Percentiles rank a stretch among this genome's conserved stretches.
Conservation (phyloP, 1,140 invertebrate genomes). For the Anagrus nilaparvatae region DNA sequence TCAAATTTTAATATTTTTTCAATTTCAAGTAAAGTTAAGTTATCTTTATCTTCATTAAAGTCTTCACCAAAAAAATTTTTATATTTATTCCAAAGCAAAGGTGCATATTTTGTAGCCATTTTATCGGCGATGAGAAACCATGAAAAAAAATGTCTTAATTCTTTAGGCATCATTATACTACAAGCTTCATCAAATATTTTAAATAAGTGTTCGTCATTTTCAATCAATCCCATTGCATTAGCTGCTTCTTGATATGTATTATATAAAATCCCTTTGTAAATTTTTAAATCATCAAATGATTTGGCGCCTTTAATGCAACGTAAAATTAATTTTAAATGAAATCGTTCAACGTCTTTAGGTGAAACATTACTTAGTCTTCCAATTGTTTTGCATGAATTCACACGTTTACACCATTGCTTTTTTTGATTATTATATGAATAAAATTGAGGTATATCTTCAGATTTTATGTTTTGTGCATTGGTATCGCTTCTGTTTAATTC, state of each 20-base stretch:
- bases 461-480: constrained; percentile 10
- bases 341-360: constrained; percentile 7
- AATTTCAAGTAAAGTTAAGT: too few species aligned
- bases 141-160: not conserved
- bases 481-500: constrained; percentile 12
- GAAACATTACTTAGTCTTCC: constrained; percentile 6
- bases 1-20: too few species aligned
- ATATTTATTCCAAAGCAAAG: too few species aligned
- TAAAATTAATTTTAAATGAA: constrained; percentile 9
- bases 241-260: constrained; percentile 1
- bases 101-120: too few species aligned
- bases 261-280: not conserved
- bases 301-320: constrained; percentile 2
- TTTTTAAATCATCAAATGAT: constrained; percentile 5
- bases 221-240: not conserved
- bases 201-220: not conserved
- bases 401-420: constrained; percentile 13
- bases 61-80: too few species aligned
- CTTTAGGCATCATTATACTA: not conserved
- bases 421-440: constrained; percentile 11
- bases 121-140: not conserved
- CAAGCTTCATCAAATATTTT: not conserved
- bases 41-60: too few species aligned
- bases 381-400: constrained; percentile 5
- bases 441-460: constrained; percentile 12